Percentiles rank a stretch among this genome's conserved stretches.
phyloP scores from a whole-genome alignment of 2,888 invertebrate genomes.

The Cheilosia scutellata region DNA sequence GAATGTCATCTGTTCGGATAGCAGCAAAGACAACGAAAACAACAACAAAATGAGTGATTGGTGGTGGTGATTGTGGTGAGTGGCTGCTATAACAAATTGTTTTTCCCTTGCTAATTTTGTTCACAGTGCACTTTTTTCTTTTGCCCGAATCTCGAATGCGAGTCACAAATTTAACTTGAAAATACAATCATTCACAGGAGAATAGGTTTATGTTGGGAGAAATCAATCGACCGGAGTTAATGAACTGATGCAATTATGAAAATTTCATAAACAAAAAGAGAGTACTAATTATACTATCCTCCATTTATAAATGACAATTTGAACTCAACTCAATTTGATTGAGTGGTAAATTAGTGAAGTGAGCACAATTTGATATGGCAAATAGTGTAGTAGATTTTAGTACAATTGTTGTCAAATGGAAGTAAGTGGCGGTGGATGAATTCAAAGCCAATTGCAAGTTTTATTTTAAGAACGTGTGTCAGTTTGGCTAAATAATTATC shows the following conservation, averaged over 20 bases:
- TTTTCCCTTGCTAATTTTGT: slow-evolving; percentile 59
- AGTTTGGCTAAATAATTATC: no score
- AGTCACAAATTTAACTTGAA: slow-evolving; percentile 4
- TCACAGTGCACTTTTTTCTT: slow-evolving; percentile 57
- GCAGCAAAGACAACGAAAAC: slow-evolving; percentile 63
- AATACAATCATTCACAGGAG: slow-evolving; percentile 27
- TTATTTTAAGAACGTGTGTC: no score
- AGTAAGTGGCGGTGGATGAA: background rate
- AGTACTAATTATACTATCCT: slow-evolving; percentile 63
- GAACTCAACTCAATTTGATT: slow-evolving; percentile 63
- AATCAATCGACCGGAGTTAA: slow-evolving; percentile 58
- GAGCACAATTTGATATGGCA: background rate
- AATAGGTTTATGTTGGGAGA: slow-evolving; percentile 27
- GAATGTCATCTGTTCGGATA: slow-evolving; percentile 68
- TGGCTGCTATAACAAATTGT: slow-evolving; percentile 33
- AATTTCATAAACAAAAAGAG: slow-evolving; percentile 73
- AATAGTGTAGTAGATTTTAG: slow-evolving; percentile 51
- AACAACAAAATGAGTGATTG: slow-evolving; percentile 71
- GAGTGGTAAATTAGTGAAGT: slow-evolving; percentile 43
- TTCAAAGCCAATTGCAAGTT: no score
- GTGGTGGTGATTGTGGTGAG: slow-evolving; percentile 38
- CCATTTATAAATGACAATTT: slow-evolving; percentile 73
- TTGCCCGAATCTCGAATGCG: background rate
- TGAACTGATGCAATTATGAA: slow-evolving; percentile 60
- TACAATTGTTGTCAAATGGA: background rate